Base-by-base conservation (phyloP, 2,113 vertebrate genomes). In the Ptilonorhynchus violaceus region DNA sequence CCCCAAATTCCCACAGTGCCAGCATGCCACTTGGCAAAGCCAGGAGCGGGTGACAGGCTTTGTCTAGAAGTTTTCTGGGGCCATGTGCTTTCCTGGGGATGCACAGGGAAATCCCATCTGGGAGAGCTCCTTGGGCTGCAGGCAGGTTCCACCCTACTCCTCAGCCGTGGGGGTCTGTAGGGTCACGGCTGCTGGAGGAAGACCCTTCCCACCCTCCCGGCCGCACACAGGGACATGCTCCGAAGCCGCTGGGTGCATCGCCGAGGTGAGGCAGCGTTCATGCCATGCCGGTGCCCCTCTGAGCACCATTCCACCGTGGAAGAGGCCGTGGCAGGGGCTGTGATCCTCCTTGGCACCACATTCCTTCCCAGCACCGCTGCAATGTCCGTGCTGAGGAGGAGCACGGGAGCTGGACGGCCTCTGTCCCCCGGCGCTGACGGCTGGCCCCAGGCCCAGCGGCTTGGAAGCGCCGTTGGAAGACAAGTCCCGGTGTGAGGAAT, bases 181-280 rank as follows among this genome's bases (percentile, higher is more conserved):
- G 70, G 53, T 62, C 33, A 5, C 0, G 1, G 55, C 33, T 56
- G 42, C 68, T 11, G 63, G 68, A 30, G 20, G 18, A 64, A 53
- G 50, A 28, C 24, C 53, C n/a, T 39, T 88, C 76, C 69, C 76
- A 22, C 76, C 39, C 46, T 81, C 55, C 63, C 1, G 4, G 62
- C 79, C 0, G 0, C 3, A 35, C 6, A 0, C 1, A 1, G 66
- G 70, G n/a, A 13, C 0, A 0, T 3, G 22, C 1, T 5, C 42
- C 0, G 1, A 5, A 44, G 66, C 17, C 0, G 1, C 62, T 0
- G 5, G 79, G 13, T 62, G 73, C 6, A 0, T 49, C 39, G 79
- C 33, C 0, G 7, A 30, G 56, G 66, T 37, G 1, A 15, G 75
- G 91, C 60, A 19, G 60, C 0, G 2, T 49, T 56, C 31, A 64